Base-by-base conservation (phyloP, 2,113 vertebrate species). In the Oryzias curvinotus region DNA sequence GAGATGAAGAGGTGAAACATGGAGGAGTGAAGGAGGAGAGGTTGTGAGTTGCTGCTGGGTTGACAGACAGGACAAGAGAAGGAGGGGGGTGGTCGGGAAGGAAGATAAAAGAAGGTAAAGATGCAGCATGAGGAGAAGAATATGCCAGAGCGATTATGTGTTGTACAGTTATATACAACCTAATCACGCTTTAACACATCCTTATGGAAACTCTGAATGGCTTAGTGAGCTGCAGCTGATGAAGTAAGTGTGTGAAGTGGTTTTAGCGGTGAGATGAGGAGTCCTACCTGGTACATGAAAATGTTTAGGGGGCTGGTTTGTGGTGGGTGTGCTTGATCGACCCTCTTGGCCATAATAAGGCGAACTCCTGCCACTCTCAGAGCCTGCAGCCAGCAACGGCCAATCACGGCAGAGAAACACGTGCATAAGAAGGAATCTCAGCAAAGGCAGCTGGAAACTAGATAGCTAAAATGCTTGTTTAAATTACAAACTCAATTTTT, bases 201-300 rank as follows among this genome's bases (percentile, higher is more conserved):
- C 45, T 52, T 45, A 15, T 62, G 52, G 49, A 21, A 13, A 30
- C 16, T 45, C 45, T 66, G 44, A 68, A 10, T 7, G 17, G 16
- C 44, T 77, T 28, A 48, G 53, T 80, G 64, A 28, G 26, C 12
- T 36, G 36, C 36, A 1, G 36, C 36, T 36, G 36, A 36, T 36
- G 36, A 36, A 12, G 36, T 36, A 36, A 12, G 36, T 36, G 36
- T 36, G 36, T 36, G 36, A 36, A 36, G 36, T 36, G 36, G 36
- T 36, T 36, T 23, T 10, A 36, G 36, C 36, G 2, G 78, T 18
- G 5, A 82, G 78, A 81, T 87, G 86, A 83, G 51, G 44, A 91
- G 71, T 93, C 95, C 94, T 98, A 99, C 97, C 97, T 98, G 97
- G 97, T 85, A 99, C 94, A 93, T 99, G 97, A 92, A 99, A 99